Conservation (phyloP, 2,113 vertebrate species). For the Onychorhynchus coronatus region DNA sequence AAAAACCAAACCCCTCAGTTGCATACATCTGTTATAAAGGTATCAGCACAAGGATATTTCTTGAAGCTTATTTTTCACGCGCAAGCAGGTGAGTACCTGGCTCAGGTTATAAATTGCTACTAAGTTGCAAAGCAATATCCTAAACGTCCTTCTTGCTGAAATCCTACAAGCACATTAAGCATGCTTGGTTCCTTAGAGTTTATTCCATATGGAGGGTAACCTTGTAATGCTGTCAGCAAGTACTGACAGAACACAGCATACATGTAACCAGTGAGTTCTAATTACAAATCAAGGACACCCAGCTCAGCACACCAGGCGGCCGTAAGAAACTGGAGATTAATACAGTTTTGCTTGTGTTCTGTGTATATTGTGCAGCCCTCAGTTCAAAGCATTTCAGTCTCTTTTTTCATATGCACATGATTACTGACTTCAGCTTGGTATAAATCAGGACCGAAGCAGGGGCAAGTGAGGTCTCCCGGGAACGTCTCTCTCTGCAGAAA, state of each 20-base stretch:
- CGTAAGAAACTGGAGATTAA: fast-evolving
- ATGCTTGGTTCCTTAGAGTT: neutral
- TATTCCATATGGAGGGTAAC: neutral
- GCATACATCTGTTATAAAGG: neutral
- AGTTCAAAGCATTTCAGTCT: neutral
- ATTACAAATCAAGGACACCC: neutral
- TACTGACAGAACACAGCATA: neutral
- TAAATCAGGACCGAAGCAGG: neutral
- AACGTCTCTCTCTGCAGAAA: fast-evolving
- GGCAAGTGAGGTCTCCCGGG: neutral
- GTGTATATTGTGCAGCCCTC: fast-evolving
- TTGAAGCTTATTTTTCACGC: neutral
- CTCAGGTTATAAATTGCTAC: neutral
- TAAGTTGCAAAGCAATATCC: neutral
- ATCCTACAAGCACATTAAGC: neutral
- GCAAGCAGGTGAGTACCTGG: neutral
- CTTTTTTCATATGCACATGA: fast-evolving
- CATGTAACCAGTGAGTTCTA: fast-evolving
- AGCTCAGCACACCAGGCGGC: neutral
- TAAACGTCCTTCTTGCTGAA: neutral
- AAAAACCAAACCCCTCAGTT: neutral
- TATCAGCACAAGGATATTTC: neutral
- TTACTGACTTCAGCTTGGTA: neutral
- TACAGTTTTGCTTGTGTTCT: neutral
- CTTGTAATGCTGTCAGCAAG: neutral